Evolutionary conservation across 2,888 invertebrate genomes (phyloP).

Genomic region (Cotesia congregata): DNA sequence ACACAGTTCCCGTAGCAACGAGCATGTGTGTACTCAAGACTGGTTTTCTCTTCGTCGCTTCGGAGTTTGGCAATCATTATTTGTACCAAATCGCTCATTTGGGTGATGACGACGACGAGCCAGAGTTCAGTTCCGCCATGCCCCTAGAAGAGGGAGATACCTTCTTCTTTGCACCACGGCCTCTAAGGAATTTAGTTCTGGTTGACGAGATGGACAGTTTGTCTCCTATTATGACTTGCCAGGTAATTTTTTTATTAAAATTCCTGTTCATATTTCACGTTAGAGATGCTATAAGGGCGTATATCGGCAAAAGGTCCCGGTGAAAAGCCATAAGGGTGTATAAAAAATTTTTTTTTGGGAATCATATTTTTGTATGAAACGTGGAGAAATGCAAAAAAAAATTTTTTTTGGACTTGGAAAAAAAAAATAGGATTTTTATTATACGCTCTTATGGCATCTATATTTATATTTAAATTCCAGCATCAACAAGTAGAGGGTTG

Average conservation of each 20-base stretch:
- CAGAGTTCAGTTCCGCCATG: conserved; percentile 98
- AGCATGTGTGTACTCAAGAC: conserved; percentile 99
- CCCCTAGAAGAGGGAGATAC: conserved; percentile 98
- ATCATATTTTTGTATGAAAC: too few relatives aligned
- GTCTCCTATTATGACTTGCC: conserved; percentile 88
- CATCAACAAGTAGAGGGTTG: conserved; percentile 60
- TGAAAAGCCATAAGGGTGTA: too few relatives aligned
- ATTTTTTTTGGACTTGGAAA: too few relatives aligned
- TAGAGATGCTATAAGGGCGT: too few relatives aligned
- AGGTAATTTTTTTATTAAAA: conserved; percentile 70
- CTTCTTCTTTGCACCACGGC: conserved; percentile 97
- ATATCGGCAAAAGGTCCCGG: too few relatives aligned
- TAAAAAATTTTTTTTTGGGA: too few relatives aligned
- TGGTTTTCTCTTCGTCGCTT: conserved; percentile 97
- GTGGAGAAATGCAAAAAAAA: too few relatives aligned
- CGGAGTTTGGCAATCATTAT: conserved; percentile 99
- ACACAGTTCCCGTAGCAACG: conserved; percentile 97
- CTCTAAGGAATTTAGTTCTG: conserved; percentile 92
- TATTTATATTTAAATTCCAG: conserved; percentile 27
- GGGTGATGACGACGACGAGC: conserved; percentile 99
- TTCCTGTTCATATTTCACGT: background rate
- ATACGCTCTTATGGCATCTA: background rate
- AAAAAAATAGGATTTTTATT: too few relatives aligned
- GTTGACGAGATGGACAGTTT: conserved; percentile 98
- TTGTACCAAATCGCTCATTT: conserved; percentile 99